A percentile compares a stretch with the other conserved stretches of the same genome.
Conservation (phyloP, 1,140 invertebrate species). For the Eueides isabella region DNA sequence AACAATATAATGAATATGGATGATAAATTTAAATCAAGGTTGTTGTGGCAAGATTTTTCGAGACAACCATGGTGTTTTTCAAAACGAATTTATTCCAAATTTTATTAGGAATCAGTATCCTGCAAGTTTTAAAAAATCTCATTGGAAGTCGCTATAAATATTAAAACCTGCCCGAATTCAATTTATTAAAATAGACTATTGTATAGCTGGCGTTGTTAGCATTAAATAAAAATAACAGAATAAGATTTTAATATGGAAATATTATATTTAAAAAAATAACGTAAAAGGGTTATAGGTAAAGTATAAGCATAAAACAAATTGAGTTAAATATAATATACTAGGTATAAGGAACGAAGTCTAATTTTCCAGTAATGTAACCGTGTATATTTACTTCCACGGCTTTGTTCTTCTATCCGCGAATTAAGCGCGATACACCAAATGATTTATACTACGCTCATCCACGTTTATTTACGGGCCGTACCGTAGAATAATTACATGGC, state of each 20-base stretch:
- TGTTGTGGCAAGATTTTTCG: too few relatives aligned
- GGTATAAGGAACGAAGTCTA: conserved; percentile 15
- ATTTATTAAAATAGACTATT: too few relatives aligned
- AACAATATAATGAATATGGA: too few relatives aligned
- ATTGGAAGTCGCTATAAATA: too few relatives aligned
- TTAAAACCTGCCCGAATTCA: too few relatives aligned
- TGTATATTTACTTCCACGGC: conserved; percentile 71
- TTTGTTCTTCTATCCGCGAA: conserved; percentile 77
- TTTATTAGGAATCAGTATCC: too few relatives aligned
- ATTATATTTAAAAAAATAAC: background rate
- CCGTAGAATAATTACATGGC: conserved; percentile 74
- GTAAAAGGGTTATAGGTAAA: background rate
- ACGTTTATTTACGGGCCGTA: conserved; percentile 73
- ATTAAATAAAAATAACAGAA: too few relatives aligned
- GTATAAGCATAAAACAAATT: background rate
- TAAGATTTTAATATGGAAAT: background rate
- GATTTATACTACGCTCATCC: conserved; percentile 78
- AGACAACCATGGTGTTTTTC: too few relatives aligned
- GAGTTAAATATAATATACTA: background rate
- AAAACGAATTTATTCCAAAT: too few relatives aligned
- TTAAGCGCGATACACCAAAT: conserved; percentile 71
- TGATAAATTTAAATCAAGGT: too few relatives aligned
- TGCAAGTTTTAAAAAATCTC: too few relatives aligned
- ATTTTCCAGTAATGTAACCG: conserved; percentile 44
- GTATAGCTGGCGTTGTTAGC: too few relatives aligned